Conservation (phyloP, 2,113 vertebrate species). For the Siniperca chuatsi region DNA sequence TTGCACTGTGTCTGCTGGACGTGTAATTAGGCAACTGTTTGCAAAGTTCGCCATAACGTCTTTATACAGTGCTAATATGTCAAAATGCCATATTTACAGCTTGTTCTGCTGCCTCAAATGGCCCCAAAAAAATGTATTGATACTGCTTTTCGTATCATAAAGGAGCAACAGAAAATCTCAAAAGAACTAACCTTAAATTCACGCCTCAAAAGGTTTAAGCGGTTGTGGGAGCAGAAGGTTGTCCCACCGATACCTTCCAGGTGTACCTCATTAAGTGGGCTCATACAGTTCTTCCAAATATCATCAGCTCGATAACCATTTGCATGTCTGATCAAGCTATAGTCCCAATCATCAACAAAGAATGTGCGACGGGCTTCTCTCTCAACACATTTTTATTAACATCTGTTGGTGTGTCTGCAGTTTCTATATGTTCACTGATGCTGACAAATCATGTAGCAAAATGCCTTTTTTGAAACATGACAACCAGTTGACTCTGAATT, state of each 20-base stretch:
- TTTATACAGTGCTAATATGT: background rate
- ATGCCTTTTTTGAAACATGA: slow-evolving; percentile 2
- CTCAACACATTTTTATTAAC: slow-evolving; percentile 49
- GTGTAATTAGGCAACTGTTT: background rate
- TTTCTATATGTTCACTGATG: background rate
- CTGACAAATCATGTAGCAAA: background rate
- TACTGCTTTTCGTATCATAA: background rate
- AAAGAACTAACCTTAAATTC: background rate
- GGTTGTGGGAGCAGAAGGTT: background rate
- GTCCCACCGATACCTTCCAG: background rate
- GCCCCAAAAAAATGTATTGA: background rate
- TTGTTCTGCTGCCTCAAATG: slow-evolving; percentile 38
- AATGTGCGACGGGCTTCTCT: slow-evolving; percentile 11
- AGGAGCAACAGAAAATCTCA: background rate
- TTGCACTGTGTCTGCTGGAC: background rate
- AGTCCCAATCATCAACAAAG: slow-evolving; percentile 11
- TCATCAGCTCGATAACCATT: background rate
- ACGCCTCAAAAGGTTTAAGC: background rate
- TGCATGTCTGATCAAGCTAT: slow-evolving; percentile 35
- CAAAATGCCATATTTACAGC: background rate
- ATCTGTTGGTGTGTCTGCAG: slow-evolving; percentile 10
- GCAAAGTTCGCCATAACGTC: background rate
- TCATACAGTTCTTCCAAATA: slow-evolving; percentile 9
- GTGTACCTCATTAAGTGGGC: background rate
- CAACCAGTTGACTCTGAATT: slow-evolving; percentile 13